phyloP scores from a whole-genome alignment of 2,888 invertebrate genomes.

The Xestia c-nigrum region DNA sequence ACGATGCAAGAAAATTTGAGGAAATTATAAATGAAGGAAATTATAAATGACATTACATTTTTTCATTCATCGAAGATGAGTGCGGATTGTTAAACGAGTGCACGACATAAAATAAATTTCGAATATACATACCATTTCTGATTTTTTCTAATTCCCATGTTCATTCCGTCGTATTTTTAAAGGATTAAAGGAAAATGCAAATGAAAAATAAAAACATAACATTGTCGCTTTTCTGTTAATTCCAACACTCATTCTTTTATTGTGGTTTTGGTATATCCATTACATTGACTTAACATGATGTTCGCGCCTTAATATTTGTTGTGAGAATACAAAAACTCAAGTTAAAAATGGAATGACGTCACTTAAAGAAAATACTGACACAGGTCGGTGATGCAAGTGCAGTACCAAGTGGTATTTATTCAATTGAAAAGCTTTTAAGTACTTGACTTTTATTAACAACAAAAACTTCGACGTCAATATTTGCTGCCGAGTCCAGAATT shows the following conservation, averaged over 20 bases:
- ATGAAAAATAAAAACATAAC: slow-evolving; percentile 79
- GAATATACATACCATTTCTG: slow-evolving; percentile 87
- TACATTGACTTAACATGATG: slow-evolving; percentile 82
- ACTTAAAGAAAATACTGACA: slow-evolving; percentile 66
- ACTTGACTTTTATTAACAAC: slow-evolving; percentile 40
- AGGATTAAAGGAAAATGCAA: slow-evolving; percentile 79
- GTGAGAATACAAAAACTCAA: slow-evolving; percentile 87
- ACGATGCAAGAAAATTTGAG: slow-evolving; percentile 16
- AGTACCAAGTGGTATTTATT: slow-evolving; percentile 47
- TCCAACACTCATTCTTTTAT: slow-evolving; percentile 91
- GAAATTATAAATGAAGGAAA: not conserved
- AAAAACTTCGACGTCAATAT: slow-evolving; percentile 26
- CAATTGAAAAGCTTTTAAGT: slow-evolving; percentile 61
- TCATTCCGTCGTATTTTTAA: slow-evolving; percentile 71
- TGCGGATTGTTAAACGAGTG: slow-evolving; percentile 85
- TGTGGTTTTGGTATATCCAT: slow-evolving; percentile 87
- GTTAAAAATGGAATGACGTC: slow-evolving; percentile 76
- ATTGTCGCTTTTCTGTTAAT: slow-evolving; percentile 89
- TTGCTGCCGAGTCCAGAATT: slow-evolving; percentile 53
- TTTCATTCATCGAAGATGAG: slow-evolving; percentile 82
- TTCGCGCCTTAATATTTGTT: slow-evolving; percentile 89
- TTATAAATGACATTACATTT: slow-evolving; percentile 65
- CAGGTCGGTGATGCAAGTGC: slow-evolving; percentile 23
- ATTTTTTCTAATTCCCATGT: slow-evolving; percentile 77
- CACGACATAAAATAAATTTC: slow-evolving; percentile 84